phyloP scores from a whole-genome alignment of 2,113 vertebrate genomes.

The Diglossa brunneiventris region DNA sequence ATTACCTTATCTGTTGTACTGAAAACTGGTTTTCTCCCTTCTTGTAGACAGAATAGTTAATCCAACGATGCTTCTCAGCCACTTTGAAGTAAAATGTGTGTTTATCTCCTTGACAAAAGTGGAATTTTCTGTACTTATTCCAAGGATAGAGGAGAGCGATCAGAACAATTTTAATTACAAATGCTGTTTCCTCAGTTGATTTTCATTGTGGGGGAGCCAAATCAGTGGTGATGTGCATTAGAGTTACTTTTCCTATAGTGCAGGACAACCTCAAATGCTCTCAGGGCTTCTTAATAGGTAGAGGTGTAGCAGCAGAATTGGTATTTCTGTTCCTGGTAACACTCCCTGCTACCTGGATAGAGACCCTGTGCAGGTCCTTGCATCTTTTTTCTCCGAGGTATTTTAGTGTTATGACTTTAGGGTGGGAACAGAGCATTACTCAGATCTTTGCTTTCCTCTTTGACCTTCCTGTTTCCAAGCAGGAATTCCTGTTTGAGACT shows the following conservation, averaged over 20 bases:
- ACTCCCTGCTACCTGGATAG: neutral
- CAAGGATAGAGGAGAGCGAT: neutral
- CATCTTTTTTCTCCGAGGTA: neutral
- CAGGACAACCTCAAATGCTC: neutral
- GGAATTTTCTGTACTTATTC: neutral
- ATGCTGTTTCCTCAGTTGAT: neutral
- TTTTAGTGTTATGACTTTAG: neutral
- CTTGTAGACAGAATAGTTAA: neutral
- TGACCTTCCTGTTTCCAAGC: neutral
- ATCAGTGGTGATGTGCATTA: neutral
- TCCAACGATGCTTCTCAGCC: neutral
- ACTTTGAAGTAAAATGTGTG: neutral
- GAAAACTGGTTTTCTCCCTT: neutral
- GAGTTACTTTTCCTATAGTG: fast-evolving
- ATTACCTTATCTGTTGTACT: neutral
- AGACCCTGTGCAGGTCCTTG: neutral
- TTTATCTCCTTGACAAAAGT: neutral
- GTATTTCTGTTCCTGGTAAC: neutral
- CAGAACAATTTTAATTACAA: neutral
- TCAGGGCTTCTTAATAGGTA: neutral
- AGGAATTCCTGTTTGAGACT: neutral
- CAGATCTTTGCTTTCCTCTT: neutral
- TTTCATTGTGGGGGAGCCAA: neutral
- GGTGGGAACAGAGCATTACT: neutral
- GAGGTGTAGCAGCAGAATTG: neutral